phyloP scores from a whole-genome alignment of 2,888 invertebrate genomes.

The Diadegma fenestrale region DNA sequence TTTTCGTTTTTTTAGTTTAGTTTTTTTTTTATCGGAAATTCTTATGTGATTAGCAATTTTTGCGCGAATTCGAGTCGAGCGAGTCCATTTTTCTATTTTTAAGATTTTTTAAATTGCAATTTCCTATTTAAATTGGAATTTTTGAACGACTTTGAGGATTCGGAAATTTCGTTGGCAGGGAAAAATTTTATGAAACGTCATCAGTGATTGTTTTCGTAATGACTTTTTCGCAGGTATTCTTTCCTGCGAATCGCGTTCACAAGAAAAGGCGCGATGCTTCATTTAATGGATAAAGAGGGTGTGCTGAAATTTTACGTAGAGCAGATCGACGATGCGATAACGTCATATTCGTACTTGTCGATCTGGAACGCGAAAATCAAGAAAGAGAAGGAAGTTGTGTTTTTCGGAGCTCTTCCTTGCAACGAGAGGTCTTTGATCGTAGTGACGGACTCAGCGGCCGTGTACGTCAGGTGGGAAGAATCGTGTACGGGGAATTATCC shows the following conservation, averaged over 20 bases:
- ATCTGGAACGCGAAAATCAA: conserved; percentile 75
- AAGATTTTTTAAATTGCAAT: too few species aligned
- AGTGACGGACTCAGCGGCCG: conserved; percentile 77
- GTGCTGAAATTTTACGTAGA: conserved; percentile 71
- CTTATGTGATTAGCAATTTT: too few species aligned
- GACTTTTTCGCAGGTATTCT: conserved; percentile 64
- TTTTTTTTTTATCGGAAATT: too few species aligned
- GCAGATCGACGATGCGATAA: conserved; percentile 2
- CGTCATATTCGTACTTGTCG: conserved; percentile 66
- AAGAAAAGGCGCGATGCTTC: conserved; percentile 73
- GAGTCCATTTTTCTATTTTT: too few species aligned
- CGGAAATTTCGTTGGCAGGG: background rate
- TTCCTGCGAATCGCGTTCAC: conserved; percentile 73
- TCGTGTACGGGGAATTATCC: background rate
- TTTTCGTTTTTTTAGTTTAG: too few species aligned
- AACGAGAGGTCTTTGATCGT: conserved; percentile 77
- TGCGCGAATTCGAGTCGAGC: too few species aligned
- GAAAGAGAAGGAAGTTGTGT: conserved; percentile 73
- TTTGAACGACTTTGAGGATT: too few species aligned
- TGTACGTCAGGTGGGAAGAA: conserved; percentile 76
- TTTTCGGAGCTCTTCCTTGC: conserved; percentile 74
- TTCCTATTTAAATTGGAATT: too few species aligned
- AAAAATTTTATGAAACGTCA: too few species aligned
- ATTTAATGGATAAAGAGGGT: conserved; percentile 78
- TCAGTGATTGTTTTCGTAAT: too few species aligned